phyloP scores from a whole-genome alignment of 1,140 invertebrate species.

The Ectropis grisescens region DNA sequence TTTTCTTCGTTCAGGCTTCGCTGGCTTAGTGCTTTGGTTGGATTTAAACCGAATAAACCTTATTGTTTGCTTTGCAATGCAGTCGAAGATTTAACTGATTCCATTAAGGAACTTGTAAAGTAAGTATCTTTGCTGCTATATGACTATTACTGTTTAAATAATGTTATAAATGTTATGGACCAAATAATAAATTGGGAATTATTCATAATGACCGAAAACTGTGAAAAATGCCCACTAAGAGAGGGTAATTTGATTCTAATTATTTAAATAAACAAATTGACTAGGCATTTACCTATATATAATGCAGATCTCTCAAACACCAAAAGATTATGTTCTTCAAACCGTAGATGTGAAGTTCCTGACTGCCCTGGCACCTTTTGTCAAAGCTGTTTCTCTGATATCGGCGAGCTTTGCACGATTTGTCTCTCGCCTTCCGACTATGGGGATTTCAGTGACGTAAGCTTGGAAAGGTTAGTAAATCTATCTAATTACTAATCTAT shows the following conservation, averaged over 20 bases:
- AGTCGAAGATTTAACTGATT: background rate
- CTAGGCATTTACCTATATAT: background rate
- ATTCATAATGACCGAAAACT: background rate
- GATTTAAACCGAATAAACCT: slow-evolving; percentile 8
- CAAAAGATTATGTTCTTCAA: slow-evolving; percentile 1
- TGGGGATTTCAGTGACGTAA: slow-evolving; percentile 77
- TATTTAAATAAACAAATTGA: background rate
- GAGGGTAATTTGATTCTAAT: background rate
- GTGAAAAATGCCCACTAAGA: background rate
- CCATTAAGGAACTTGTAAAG: slow-evolving; percentile 9
- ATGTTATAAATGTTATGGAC: background rate
- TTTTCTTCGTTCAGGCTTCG: slow-evolving; percentile 14
- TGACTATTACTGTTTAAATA: background rate
- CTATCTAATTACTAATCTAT: background rate
- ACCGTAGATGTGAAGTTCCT: slow-evolving; percentile 73
- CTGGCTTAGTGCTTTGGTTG: slow-evolving; percentile 15
- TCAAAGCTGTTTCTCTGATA: slow-evolving; percentile 77
- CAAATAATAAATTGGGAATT: background rate
- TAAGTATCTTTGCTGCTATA: slow-evolving; percentile 2
- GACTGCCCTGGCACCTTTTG: slow-evolving; percentile 83
- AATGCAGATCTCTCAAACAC: background rate
- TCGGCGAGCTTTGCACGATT: slow-evolving; percentile 80
- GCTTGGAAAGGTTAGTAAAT: slow-evolving; percentile 76
- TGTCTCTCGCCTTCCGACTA: slow-evolving; percentile 82
- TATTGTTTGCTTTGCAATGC: slow-evolving; percentile 34